phyloP scores from a whole-genome alignment of 2,113 vertebrate genomes.

The Neodontobutis hainanensis region DNA sequence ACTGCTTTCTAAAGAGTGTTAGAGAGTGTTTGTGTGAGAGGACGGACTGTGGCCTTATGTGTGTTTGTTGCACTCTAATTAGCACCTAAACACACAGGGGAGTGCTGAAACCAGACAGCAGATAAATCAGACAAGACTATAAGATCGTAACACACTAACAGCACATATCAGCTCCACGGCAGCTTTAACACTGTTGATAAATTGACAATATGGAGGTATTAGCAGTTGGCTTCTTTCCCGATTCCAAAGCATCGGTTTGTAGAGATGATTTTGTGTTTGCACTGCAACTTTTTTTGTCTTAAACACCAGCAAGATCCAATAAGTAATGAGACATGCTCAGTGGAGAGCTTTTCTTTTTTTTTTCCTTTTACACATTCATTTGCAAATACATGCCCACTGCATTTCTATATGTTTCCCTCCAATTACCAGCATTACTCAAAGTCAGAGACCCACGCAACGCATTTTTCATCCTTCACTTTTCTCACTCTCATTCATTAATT shows the following conservation, averaged over 20 bases:
- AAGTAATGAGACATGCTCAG: constrained; percentile 62
- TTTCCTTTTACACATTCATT: constrained; percentile 52
- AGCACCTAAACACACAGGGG: constrained; percentile 73
- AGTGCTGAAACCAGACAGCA: constrained; percentile 65
- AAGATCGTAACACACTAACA: constrained; percentile 59
- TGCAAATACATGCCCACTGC: constrained; percentile 65
- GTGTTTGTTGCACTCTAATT: constrained; percentile 69
- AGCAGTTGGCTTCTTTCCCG: constrained; percentile 44
- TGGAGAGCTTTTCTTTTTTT: constrained; percentile 13
- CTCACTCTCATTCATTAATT: constrained; percentile 72
- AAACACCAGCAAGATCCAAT: constrained; percentile 45
- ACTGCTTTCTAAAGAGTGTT: constrained; percentile 17
- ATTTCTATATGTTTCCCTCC: constrained; percentile 73
- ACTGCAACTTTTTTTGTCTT: constrained; percentile 58
- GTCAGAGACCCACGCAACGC: constrained; percentile 63
- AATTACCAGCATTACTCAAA: constrained; percentile 80
- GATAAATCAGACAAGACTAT: constrained; percentile 66
- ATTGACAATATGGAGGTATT: constrained; percentile 43
- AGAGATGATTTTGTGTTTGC: constrained; percentile 53
- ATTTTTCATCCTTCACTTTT: constrained; percentile 75
- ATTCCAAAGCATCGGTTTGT: constrained; percentile 34
- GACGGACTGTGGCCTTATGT: constrained; percentile 12
- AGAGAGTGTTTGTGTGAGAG: neutral
- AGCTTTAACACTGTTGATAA: constrained; percentile 62
- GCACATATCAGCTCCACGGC: constrained; percentile 52